Evolutionary conservation across 1,140 invertebrate species (phyloP).

Genomic region (Platyscapa corneri): DNA sequence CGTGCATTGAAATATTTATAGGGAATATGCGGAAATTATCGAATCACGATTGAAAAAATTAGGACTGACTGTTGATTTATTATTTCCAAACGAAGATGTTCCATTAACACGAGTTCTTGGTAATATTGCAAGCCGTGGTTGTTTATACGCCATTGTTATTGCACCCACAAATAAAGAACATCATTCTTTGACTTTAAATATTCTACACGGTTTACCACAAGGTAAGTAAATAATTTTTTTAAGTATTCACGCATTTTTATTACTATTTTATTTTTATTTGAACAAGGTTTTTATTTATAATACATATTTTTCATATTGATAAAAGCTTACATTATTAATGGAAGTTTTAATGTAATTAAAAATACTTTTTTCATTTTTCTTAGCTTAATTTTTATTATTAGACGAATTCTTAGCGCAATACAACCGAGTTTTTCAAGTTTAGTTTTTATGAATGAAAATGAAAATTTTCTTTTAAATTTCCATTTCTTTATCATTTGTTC

Average conservation of each 20-base stretch:
- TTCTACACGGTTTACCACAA: constrained; percentile 92
- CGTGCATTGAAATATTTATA: constrained; percentile 66
- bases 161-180: constrained; percentile 89
- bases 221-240: constrained; percentile 75
- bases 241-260: background rate
- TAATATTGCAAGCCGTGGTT: constrained; percentile 88
- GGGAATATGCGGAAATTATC: constrained; percentile 92
- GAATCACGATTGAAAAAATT: constrained; percentile 87
- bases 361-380: no score
- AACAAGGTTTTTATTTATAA: background rate
- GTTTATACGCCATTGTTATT: constrained; percentile 91
- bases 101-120: constrained; percentile 88
- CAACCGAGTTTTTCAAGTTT: no score
- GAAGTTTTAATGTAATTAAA: no score
- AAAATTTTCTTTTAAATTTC: no score
- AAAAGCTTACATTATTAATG: no score
- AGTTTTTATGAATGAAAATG: no score
- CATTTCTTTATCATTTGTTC: no score
- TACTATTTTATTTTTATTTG: background rate
- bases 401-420: no score
- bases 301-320: background rate
- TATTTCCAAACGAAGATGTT: constrained; percentile 93
- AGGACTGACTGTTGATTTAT: constrained; percentile 87
- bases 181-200: constrained; percentile 91
- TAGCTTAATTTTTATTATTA: no score